These are phyloP conservation scores for Gracilinanus agilis DNA, from an alignment of 2,113 vertebrate genomes.

Conservation along the genomic window DNA sequence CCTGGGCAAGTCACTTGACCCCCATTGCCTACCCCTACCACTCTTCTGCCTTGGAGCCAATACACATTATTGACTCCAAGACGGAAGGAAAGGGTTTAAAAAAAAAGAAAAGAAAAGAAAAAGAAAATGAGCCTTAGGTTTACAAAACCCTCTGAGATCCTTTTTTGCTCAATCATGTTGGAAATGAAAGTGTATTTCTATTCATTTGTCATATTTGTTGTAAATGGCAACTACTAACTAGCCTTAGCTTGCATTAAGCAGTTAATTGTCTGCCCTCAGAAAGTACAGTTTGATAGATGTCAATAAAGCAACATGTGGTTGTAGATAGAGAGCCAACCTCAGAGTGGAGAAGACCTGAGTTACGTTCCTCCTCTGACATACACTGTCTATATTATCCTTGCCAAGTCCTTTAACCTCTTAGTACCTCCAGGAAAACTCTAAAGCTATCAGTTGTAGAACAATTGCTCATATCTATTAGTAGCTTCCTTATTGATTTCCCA, in stretches of 20 bases:
- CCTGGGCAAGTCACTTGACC: no score
- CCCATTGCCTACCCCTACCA: no score
- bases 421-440: not conserved
- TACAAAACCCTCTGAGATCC: conserved; percentile 11
- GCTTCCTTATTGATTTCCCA: not conserved
- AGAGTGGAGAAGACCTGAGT: not conserved
- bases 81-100: no score
- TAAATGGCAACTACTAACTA: conserved; percentile 11
- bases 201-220: conserved; percentile 2
- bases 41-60: no score
- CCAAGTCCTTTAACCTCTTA: not conserved
- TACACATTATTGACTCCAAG: no score
- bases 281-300: not conserved
- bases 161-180: conserved; percentile 32
- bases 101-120: no score
- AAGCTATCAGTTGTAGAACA: not conserved
- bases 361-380: not conserved
- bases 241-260: not conserved
- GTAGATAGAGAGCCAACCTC: not conserved
- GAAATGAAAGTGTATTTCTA: not conserved
- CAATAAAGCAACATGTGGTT: not conserved
- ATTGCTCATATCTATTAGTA: not conserved
- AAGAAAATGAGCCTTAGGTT: conserved; percentile 13
- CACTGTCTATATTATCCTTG: not conserved
- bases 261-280: not conserved